phyloP scores from a whole-genome alignment of 2,888 invertebrate genomes.

The Strigamia maritima region DNA sequence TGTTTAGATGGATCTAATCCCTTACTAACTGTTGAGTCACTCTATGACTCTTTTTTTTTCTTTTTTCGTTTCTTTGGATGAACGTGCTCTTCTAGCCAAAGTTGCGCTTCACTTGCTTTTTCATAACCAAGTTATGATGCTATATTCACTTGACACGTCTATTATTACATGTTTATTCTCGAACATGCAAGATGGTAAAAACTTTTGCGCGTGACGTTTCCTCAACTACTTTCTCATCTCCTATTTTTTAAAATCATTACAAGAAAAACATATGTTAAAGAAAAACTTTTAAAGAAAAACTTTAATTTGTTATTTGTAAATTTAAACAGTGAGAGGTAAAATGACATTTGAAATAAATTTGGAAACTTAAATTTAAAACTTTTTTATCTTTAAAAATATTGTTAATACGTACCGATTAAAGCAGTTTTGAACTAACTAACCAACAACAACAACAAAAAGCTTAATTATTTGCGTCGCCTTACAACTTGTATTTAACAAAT shows the following conservation, averaged over 20 bases:
- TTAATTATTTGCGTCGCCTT: too few relatives aligned
- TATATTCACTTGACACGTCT: conserved; percentile 1
- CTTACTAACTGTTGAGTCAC: not conserved
- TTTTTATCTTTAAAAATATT: too few relatives aligned
- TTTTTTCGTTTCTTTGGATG: not conserved
- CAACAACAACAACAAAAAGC: too few relatives aligned
- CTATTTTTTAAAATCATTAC: not conserved
- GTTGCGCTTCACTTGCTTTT: not conserved
- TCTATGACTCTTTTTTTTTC: not conserved
- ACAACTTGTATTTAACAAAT: too few relatives aligned
- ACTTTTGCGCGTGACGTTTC: not conserved
- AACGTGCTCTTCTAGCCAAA: not conserved
- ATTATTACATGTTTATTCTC: conserved; percentile 7
- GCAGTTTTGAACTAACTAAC: too few relatives aligned
- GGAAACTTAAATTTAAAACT: not conserved
- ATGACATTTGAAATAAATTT: not conserved
- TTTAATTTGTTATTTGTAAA: not conserved
- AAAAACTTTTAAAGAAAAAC: too few relatives aligned
- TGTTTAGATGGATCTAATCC: not conserved
- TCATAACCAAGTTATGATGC: conserved; percentile 24
- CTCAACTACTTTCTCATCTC: not conserved
- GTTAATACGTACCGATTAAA: too few relatives aligned
- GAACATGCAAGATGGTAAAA: not conserved
- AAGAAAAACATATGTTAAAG: not conserved
- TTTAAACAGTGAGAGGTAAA: not conserved